These are phyloP conservation scores for Deroplatys truncata DNA, from an alignment of 2,888 invertebrate genomes.

Conservation along the genomic window DNA sequence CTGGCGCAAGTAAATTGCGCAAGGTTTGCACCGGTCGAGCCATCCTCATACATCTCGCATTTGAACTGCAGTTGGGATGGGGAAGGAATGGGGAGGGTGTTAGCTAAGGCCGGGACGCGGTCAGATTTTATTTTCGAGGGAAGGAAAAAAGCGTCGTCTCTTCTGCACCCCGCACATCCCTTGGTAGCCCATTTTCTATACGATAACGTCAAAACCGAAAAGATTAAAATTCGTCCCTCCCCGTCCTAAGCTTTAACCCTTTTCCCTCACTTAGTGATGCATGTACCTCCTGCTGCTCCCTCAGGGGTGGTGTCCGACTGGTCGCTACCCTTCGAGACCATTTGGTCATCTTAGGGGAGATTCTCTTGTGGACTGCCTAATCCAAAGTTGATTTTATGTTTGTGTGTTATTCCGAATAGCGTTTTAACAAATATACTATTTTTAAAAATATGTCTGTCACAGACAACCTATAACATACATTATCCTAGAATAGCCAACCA, in stretches of 20 bases:
- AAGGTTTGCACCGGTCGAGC: constrained; percentile 7
- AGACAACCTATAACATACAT: no score
- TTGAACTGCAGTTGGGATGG: constrained; percentile 2
- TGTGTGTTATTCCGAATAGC: no score
- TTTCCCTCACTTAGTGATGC: not conserved
- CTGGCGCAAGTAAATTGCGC: constrained; percentile 9
- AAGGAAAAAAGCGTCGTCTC: not conserved
- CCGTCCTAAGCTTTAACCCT: not conserved
- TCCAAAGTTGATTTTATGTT: not conserved
- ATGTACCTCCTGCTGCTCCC: not conserved
- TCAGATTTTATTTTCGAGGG: not conserved
- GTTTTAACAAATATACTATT: no score
- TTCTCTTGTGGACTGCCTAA: not conserved
- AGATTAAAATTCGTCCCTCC: constrained; percentile 17
- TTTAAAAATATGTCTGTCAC: no score
- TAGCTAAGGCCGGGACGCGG: not conserved
- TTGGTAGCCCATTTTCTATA: constrained; percentile 8
- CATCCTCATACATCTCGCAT: constrained; percentile 11
- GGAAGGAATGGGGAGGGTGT: not conserved
- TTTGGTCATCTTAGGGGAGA: not conserved
- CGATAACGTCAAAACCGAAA: constrained; percentile 20
- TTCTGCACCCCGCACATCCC: not conserved
- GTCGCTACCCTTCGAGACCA: not conserved
- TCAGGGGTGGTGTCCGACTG: constrained; percentile 4
- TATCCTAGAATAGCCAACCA: no score